Evolutionary conservation across 2,113 vertebrate genomes (phyloP), one percentile per base, ranked within the genome.

Genomic region (Abramis brama): DNA sequence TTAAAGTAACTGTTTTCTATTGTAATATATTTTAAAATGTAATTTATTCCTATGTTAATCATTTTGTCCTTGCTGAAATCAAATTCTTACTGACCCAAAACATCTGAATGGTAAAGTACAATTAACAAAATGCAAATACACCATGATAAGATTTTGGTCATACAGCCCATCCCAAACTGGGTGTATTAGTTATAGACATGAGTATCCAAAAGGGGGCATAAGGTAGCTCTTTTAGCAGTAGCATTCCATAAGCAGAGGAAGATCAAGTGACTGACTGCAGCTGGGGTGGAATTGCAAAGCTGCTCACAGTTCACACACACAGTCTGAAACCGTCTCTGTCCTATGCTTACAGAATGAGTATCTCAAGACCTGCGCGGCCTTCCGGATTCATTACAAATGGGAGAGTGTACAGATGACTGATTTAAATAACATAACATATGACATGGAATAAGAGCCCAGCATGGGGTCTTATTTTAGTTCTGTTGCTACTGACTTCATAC

Each of bases 201-300:
- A 86, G 84, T 89, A 87, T 86, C 77, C 39, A 88, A 88, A 62
- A 91, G 59, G 84, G 86, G 86, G 89, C 90, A 91, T 85, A 86
- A 64, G 79, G 86, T 83, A 86, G 89, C 71, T 68, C 79, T 84
- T 83, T 83, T 45, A 83, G 83, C 75, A 79, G 66, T 85, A 64
- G 85, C 79, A 89, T 90, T 90, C 84, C 86, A 52, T 36, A 47
- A 76, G 71, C 47, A 75, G 62, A 62, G 55, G 36, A 77, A 55
- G 79, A 85, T 78, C 87, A 25, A 87, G 89, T 91, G 88, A 89
- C 87, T 55, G 59, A 47, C 79, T 64, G 43, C 68, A 80, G 80
- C 74, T 74, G 55, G 85, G 83, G 77, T 87, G 78, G 12, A 62
- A 85, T 88, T 89, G 76, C 82, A 87, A 71, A 75, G 55, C 84